Base-by-base conservation (phyloP, 2,888 invertebrate species). In the Drosophila meridionalis region DNA sequence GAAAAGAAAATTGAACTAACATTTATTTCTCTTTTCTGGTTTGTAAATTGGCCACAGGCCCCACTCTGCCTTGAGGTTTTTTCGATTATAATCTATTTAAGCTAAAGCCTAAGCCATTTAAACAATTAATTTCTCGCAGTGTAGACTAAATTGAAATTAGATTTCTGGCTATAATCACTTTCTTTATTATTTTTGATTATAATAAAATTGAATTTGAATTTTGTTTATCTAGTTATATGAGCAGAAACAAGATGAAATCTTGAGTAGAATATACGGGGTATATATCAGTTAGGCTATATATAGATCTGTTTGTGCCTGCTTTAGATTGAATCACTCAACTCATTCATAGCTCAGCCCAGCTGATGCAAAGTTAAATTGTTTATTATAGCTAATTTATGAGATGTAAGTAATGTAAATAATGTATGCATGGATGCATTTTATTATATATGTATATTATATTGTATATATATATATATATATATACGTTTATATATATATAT, bases 1-100 rank as follows among this genome's bases (percentile, higher is more conserved):
- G 50, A 59, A 68, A 64, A 61, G 62, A 72, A 68, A 76, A 59
- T 70, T 45, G 32, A 38, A 45, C 36, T 28, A 56, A 11, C 52
- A 30, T 14, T 12, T 64, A 30, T 48, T n/a, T 48, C 26, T 26
- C 32, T 14, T 36, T 28, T 4, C 34, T 57, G 28, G 34, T 34
- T 58, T 56, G 59, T 11, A 52, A 52, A 34, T 52, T 52, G 34
- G 4, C 36, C 66, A 40, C 48, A 42, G 65, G 45, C 11, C 60
- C 42, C 50, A 58, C 14, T 64, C 11, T 43, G 60, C 48, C 6
- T 48, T 28, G 32, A 59, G 40, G 36, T 45, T 26, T 38, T 52
- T 34, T 26, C 45, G 47, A 48, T 73, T 73, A 60, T 56, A 42
- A 77, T 55, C 61, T 50, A 7, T 53, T 53, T 36, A 34, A 38